These are phyloP conservation scores for Galaxias olidus DNA, from an alignment of 2,797 vertebrate genomes.

Conservation along the genomic window DNA sequence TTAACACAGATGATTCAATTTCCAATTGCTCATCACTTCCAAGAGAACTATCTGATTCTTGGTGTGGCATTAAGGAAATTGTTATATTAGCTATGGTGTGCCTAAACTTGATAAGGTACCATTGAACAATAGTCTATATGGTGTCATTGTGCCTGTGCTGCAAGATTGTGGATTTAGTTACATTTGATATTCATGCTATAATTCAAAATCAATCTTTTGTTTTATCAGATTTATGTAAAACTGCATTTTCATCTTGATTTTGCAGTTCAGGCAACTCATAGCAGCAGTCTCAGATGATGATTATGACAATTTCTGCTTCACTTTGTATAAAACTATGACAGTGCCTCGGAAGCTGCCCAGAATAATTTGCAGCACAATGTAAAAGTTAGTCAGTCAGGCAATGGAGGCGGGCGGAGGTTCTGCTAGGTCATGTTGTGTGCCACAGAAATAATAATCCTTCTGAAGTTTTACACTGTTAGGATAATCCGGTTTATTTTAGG, in stretches of 20 bases:
- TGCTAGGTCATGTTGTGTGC: background rate
- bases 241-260: background rate
- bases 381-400: background rate
- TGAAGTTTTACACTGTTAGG: background rate
- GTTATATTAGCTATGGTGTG: no score
- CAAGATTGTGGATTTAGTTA: slow-evolving; percentile 6
- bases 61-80: no score
- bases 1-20: no score
- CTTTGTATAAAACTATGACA: background rate
- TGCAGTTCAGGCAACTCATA: background rate
- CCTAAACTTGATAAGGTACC: no score
- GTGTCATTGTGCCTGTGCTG: no score
- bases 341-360: background rate
- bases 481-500: slow-evolving; percentile 1
- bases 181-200: background rate
- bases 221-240: background rate
- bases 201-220: background rate
- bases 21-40: no score
- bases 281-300: background rate
- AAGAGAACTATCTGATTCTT: no score
- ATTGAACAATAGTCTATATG: no score
- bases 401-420: background rate
- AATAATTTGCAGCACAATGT: background rate
- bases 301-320: background rate
- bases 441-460: slow-evolving; percentile 4